Percentiles rank a stretch among this genome's conserved stretches.
Evolutionary conservation across 2,797 vertebrate genomes (phyloP).

Genomic region (Melanotaenia boesemani): DNA sequence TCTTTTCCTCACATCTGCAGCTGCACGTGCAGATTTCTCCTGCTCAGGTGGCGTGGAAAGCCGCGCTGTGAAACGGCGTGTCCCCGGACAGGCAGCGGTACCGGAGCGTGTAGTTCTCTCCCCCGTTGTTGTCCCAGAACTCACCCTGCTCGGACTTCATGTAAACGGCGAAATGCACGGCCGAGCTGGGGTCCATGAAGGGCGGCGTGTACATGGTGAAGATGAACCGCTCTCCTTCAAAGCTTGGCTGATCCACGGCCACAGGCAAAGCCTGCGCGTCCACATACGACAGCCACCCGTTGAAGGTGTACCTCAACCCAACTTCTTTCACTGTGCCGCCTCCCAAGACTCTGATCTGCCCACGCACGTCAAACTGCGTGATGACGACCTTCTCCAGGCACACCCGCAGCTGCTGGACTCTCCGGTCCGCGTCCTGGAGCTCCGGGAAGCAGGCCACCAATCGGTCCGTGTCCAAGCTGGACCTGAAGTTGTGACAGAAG

Average conservation of each 20-base stretch:
- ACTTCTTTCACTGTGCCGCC: slow-evolving; percentile 71
- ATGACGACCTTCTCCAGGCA: slow-evolving; percentile 82
- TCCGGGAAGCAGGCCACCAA: slow-evolving; percentile 69
- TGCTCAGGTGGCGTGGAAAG: slow-evolving; percentile 44
- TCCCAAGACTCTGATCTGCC: slow-evolving; percentile 71
- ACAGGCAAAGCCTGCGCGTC: slow-evolving; percentile 83
- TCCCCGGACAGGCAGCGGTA: slow-evolving; percentile 53
- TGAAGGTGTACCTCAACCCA: slow-evolving; percentile 90
- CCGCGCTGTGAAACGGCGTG: slow-evolving; percentile 31
- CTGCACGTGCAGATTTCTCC: not conserved
- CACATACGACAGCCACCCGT: slow-evolving; percentile 90
- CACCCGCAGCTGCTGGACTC: slow-evolving; percentile 77
- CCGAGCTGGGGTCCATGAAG: slow-evolving; percentile 69
- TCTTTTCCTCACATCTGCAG: not conserved
- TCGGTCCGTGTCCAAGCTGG: slow-evolving; percentile 52
- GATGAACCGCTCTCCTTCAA: slow-evolving; percentile 73
- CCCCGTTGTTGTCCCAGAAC: slow-evolving; percentile 93
- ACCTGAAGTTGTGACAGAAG: slow-evolving; percentile 55
- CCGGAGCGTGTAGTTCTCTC: slow-evolving; percentile 87
- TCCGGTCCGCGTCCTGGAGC: slow-evolving; percentile 60
- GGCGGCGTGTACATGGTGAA: slow-evolving; percentile 89
- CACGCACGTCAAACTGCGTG: slow-evolving; percentile 75
- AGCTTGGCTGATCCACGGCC: slow-evolving; percentile 17
- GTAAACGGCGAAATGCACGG: slow-evolving; percentile 89
- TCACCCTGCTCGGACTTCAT: slow-evolving; percentile 83